Conservation (phyloP, 2,797 vertebrate species). For the Syndactyla subalaris region DNA sequence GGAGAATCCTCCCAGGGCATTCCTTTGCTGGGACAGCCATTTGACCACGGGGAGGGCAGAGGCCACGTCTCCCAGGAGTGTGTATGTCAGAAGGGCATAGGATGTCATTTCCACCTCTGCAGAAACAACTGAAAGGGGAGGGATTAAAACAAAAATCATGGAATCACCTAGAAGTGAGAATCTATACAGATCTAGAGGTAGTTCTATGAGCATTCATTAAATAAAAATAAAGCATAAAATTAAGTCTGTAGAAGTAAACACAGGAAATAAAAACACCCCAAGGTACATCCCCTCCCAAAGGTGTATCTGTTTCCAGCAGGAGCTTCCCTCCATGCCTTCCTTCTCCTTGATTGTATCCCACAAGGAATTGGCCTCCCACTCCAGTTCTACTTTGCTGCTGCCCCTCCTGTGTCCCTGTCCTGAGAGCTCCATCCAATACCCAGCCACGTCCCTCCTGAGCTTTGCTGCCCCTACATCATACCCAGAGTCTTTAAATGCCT, state of each 20-base stretch:
- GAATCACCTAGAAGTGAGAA: background rate
- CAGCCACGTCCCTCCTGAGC: background rate
- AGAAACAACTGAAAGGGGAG: conserved; percentile 84
- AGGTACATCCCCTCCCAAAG: background rate
- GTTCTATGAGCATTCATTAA: background rate
- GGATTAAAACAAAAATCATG: background rate
- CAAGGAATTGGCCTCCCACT: background rate
- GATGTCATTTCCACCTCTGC: conserved; percentile 96
- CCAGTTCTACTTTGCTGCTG: background rate
- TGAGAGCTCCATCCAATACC: background rate
- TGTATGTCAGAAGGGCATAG: conserved; percentile 91
- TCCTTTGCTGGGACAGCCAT: conserved; percentile 94
- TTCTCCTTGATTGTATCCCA: background rate
- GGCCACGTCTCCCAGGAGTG: conserved; percentile 87
- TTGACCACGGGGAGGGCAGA: conserved; percentile 92
- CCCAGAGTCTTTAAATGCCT: background rate
- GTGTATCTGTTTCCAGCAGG: background rate
- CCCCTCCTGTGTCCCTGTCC: background rate
- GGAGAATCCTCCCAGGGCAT: conserved; percentile 91
- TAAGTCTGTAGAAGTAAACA: background rate
- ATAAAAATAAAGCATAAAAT: background rate
- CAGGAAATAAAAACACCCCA: background rate
- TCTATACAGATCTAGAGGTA: background rate
- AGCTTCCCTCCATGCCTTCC: background rate
- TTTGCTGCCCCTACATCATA: background rate